Base-by-base conservation (phyloP, 2,888 invertebrate genomes). In the Eilema sororculum region DNA sequence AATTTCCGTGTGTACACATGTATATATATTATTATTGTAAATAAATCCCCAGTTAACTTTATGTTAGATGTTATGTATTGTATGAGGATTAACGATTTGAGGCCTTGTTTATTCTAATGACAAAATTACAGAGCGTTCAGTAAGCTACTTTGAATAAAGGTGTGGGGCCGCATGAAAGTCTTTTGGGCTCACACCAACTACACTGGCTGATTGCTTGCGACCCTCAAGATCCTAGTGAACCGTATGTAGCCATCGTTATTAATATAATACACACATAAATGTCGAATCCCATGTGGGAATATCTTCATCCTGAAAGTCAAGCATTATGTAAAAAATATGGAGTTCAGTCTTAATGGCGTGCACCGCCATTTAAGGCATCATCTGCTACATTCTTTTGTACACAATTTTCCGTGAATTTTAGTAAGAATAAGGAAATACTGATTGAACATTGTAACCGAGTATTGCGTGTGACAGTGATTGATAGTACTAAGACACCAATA, bases 401-500 rank as follows among this genome's bases (percentile, higher is more conserved):
- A 52, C 20, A 60, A 52, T 52, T 33, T 16, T 52, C 8, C 60
- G 24, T 60, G 24, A 33, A 67, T 30, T 52, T 67, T 33, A 33
- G 46, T 20, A 61, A 22, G 28, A 33, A 33, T n/a, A 57, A 63
- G 37, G 33, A 65, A 57, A 58, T 68, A 37, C n/a, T 63, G 62
- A 68, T 62, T 68, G 62, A 62, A 62, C 56, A 62, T 57, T 52
- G 59, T 68, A 68, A 68, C 25, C 22, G 37, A 41, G 28, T 63
- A 33, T 41, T 37, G 28, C 24, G 22, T 24, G 13, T 60, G 69
- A 65, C 65, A 65, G 25, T 69, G 65, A 69, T 65, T 60, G 30
- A 69, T 69, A 65, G 69, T 56, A 69, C 65, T 65, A 52, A 65
- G 37, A 65, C 25, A 61, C 60, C 69, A 65, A 69, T 69, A 69